Evolutionary conservation across 2,113 vertebrate genomes (phyloP), one percentile per base, ranked within the genome.

Genomic region (Tyto alba): DNA sequence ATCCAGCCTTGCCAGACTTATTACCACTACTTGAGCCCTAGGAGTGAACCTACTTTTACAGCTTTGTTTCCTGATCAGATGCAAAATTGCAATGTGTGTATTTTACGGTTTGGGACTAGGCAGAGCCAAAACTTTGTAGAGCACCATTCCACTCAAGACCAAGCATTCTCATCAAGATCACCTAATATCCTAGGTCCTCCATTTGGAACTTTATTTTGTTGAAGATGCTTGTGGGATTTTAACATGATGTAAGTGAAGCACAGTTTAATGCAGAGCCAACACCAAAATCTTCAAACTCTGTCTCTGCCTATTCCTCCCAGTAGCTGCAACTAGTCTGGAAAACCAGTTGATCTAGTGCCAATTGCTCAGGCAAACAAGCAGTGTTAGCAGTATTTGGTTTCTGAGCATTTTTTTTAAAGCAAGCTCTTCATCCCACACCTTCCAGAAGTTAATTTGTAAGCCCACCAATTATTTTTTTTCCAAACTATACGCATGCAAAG

Each of bases 31-130:
- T 93, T 82, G 80, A 96, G 63, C 87, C 89, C 94, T 92, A 88
- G 74, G 63, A 96, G 41, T 93, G 91, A 97, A 94, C 86, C 47
- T 91, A 57, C 48, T 95, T 95, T 97, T 95, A 96, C 71, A 82
- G 66, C 95, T 96, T 96, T 95, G 92, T 95, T 95, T 95, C 96
- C 95, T 96, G 91, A 91, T 96, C 90, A 73, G 86, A 93, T 92
- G 80, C 48, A 69, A 92, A 93, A 95, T 82, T 95, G 74, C 77
- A 91, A 82, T 91, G 66, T 45, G 0, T 50, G 21, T 67, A 73
- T 95, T 96, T 96, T 95, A 96, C 55, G 69, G 69, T 91, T 91
- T 91, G 66, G 86, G 73, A 92, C 77, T 34, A 72, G 60, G 56
- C 56, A 92, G 86, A 96, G 96, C 86, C 86, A 96, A 94, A 92